These are phyloP conservation scores for Trachymyrmex septentrionalis DNA, from an alignment of 1,140 invertebrate species.

Conservation along the genomic window DNA sequence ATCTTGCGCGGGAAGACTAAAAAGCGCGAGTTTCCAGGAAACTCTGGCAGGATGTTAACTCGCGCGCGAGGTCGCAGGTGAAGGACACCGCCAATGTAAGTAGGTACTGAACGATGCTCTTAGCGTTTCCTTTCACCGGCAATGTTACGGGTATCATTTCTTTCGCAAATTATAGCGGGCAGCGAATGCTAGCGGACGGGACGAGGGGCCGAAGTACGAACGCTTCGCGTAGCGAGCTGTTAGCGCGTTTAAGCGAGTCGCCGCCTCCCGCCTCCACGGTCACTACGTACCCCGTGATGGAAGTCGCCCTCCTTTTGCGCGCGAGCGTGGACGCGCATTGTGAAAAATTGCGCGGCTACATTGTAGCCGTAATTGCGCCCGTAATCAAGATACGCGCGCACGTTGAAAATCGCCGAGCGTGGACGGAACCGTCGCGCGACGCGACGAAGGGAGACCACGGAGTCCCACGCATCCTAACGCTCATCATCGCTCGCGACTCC, in stretches of 20 bases:
- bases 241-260: conserved; percentile 56
- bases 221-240: conserved; percentile 59
- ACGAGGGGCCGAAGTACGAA: conserved; percentile 29
- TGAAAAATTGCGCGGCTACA: conserved; percentile 55
- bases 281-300: neutral
- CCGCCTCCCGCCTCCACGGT: neutral
- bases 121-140: conserved; percentile 68
- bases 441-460: conserved; percentile 12
- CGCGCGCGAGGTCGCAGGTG: conserved; percentile 69
- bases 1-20: conserved; percentile 12
- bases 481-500: conserved; percentile 42
- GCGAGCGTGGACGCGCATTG: conserved; percentile 21
- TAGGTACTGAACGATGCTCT: conserved; percentile 57
- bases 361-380: conserved; percentile 61
- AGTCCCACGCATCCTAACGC: conserved; percentile 45
- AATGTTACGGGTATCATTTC: conserved; percentile 65
- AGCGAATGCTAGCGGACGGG: conserved; percentile 2
- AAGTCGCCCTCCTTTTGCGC: neutral
- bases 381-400: conserved; percentile 58
- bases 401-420: conserved; percentile 57
- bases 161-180: conserved; percentile 64
- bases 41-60: conserved; percentile 64
- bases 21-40: conserved; percentile 58
- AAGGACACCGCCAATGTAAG: conserved; percentile 62
- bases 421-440: conserved; percentile 29